Evolutionary conservation across 2,888 invertebrate species (phyloP), one percentile per base, ranked within the genome.

Genomic region (Phyto melanocephala): DNA sequence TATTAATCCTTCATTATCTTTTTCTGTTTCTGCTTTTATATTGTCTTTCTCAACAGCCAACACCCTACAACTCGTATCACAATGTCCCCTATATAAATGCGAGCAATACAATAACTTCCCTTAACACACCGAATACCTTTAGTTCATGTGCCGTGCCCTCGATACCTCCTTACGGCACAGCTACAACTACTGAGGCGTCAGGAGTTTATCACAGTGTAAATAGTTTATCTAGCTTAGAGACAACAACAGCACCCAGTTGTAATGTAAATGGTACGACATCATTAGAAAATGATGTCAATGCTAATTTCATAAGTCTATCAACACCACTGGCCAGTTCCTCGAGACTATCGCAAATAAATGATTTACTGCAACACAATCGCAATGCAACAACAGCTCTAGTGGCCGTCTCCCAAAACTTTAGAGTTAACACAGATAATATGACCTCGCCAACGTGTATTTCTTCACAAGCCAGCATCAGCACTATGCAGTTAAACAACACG

Each of bases 331-430:
- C 87, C 80, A 90, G 90, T 81, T 90, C 90, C 75, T 87, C 89
- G 54, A 88, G 90, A 56, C 83, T 91, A 17, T 89, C 90, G n/a
- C 90, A 89, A 83, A 90, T 91, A 35, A 90, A 90, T 81, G 89
- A 91, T 87, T 86, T 91, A 72, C 78, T 91, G 65, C 90, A 90
- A 79, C 90, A 89, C 78, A 91, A 89, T 88, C 89, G 91, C 2
- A 90, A 87, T 84, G 88, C 90, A 17, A 88, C 89, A n/a, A 86
- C 88, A 42, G 88, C 90, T 4, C 77, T 89, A 63, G 88, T 90
- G 28, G 89, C 89, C 20, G 87, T 89, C 56, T 85, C 89, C 8
- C 86, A 88, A 68, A 75, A 75, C 8, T 56, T 78, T 6, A 68
- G 56, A 35, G 22, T 52, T 28, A 28, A 28, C 13, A 62, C 45